A percentile compares a stretch with the other conserved stretches of the same genome.
phyloP scores from a whole-genome alignment of 2,888 invertebrate genomes.

The Leptura quadrifasciata region DNA sequence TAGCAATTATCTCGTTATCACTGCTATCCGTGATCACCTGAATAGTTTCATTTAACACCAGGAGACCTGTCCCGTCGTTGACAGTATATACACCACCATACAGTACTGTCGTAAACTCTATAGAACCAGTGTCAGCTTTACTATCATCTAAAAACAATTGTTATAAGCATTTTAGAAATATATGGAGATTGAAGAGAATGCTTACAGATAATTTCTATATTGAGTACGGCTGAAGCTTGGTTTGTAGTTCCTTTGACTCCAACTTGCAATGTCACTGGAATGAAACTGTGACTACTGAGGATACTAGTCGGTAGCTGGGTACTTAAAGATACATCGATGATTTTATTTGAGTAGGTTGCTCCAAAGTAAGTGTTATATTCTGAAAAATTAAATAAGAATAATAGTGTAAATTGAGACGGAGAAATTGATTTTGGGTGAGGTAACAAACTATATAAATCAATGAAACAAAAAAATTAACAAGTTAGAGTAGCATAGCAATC shows the following conservation, averaged over 20 bases:
- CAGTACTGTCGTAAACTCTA: constrained; percentile 28
- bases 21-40: constrained; percentile 20
- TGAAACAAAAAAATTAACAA: no score
- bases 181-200: neutral
- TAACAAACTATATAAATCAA: no score
- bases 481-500: neutral
- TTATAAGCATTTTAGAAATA: neutral
- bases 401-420: no score
- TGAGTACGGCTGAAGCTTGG: constrained; percentile 39
- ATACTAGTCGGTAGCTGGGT: constrained; percentile 21
- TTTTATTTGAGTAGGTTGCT: constrained; percentile 27
- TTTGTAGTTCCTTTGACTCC: constrained; percentile 17
- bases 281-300: constrained; percentile 24
- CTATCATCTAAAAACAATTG: constrained; percentile 26
- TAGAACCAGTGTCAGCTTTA: constrained; percentile 14
- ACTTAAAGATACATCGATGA: neutral
- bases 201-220: constrained; percentile 45
- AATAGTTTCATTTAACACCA: constrained; percentile 25
- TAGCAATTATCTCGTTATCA: constrained; percentile 33
- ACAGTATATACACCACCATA: constrained; percentile 38
- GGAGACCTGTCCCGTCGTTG: constrained; percentile 28
- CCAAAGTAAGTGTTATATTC: constrained; percentile 48
- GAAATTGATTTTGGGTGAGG: no score
- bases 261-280: constrained; percentile 41
- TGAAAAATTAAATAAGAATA: constrained; percentile 29